Conservation (phyloP, 2,113 vertebrate genomes). For the Sceloporus tristichus region DNA sequence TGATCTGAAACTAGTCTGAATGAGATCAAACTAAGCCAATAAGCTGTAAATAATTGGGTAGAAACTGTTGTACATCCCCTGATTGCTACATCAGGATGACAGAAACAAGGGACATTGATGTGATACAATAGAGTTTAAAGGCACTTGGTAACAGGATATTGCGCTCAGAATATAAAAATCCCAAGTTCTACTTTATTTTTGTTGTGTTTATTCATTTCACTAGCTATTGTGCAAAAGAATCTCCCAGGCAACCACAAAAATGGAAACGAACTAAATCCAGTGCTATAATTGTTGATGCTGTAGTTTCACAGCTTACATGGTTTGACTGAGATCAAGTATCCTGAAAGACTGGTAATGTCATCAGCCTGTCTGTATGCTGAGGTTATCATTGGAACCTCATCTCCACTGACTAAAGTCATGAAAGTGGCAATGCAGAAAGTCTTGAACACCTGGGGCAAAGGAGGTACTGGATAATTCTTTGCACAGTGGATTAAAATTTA, state of each 20-base stretch:
- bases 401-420: neutral
- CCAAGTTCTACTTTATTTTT: neutral
- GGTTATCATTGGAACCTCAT: neutral
- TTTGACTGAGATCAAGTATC: neutral
- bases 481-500: no score
- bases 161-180: neutral
- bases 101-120: neutral
- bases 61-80: conserved; percentile 62
- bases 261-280: neutral
- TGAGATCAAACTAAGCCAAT: conserved; percentile 56
- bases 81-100: conserved; percentile 57
- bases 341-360: neutral
- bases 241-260: neutral
- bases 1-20: conserved; percentile 50
- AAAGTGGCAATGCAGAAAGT: no score
- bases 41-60: conserved; percentile 68
- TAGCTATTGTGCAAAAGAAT: neutral
- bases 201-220: neutral
- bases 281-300: neutral
- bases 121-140: neutral
- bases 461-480: no score
- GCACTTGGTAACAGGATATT: neutral
- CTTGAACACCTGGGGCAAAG: no score
- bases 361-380: neutral
- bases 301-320: neutral